Base-by-base conservation (phyloP, 2,797 vertebrate genomes). In the Rallus crepitans region DNA sequence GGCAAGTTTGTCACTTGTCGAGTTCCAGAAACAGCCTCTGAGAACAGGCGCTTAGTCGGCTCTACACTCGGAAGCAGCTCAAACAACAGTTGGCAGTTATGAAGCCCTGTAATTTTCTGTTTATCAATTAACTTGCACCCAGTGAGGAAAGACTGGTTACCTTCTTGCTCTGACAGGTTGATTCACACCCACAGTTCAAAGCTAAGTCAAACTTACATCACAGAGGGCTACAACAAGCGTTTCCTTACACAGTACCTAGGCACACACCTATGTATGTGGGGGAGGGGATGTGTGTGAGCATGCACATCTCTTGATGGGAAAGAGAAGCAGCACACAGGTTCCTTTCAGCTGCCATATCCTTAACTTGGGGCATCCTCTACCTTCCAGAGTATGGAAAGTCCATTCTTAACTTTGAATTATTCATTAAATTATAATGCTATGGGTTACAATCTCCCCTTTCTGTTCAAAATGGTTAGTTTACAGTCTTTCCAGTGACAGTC, bases 121-220 rank as follows among this genome's bases (percentile, higher is more conserved):
- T 85, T 77, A 66, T 37, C 90, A 56, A 94, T 89, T 69, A 30
- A 90, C 59, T 71, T 89, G 84, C 59, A 31, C 12, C 75, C 90
- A 75, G 76, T 79, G 81, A 70, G 66, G 24, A 17, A 59, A 70
- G 87, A 82, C 89, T 85, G 59, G 30, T 83, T 56, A 91, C 76
- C 42, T 59, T 80, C 81, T 78, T 87, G 89, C 82, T 95, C 69
- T 87, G 33, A 55, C 77, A 42, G 76, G 61, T 66, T 37, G 79
- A 45, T 92, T 81, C 89, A 85, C 69, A 82, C 56, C 73, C 52
- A 73, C 55, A 75, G 87, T 89, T 93, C 82, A 95, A 90, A 90
- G 37, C 81, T 35, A 93, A 94, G 82, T 60, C 89, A 73, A 94
- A 90, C 86, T 89, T 65, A 61, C 55, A 87, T 82, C 71, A 25